phyloP scores from a whole-genome alignment of 2,113 vertebrate genomes.

The Scalopus aquaticus region DNA sequence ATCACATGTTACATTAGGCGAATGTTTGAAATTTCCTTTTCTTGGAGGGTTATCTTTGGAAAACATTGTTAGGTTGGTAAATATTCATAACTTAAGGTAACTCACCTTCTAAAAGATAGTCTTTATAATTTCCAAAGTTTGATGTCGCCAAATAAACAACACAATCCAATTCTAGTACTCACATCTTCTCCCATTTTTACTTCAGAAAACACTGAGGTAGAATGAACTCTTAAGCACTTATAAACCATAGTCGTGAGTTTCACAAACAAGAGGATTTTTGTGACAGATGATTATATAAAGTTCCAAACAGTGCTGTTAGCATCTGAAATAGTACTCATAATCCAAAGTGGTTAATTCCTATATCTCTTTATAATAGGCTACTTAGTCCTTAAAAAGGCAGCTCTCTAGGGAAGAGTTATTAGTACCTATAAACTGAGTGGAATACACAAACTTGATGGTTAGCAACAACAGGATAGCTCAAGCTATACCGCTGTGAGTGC shows the following conservation, averaged over 20 bases:
- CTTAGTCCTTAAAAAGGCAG: conserved; percentile 77
- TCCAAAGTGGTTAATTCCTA: conserved; percentile 65
- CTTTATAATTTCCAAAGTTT: conserved; percentile 47
- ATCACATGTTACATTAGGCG: background rate
- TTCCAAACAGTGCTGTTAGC: conserved; percentile 20
- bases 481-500: conserved; percentile 55
- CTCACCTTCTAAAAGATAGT: conserved; percentile 31
- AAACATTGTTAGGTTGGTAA: conserved; percentile 37
- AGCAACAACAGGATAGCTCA: conserved; percentile 75
- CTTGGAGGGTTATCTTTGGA: background rate
- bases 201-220: conserved; percentile 6
- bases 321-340: conserved; percentile 71
- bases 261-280: conserved; percentile 28
- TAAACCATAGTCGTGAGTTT: background rate
- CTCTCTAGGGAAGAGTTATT: conserved; percentile 83
- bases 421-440: conserved; percentile 78
- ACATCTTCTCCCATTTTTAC: background rate
- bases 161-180: background rate
- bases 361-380: conserved; percentile 70
- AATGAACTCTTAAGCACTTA: conserved; percentile 39
- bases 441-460: conserved; percentile 70
- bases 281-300: conserved; percentile 56
- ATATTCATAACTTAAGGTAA: background rate
- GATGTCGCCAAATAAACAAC: background rate
- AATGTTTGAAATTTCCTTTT: conserved; percentile 23